phyloP scores from a whole-genome alignment of 2,797 vertebrate genomes.

The Onychomys leucogaster region DNA sequence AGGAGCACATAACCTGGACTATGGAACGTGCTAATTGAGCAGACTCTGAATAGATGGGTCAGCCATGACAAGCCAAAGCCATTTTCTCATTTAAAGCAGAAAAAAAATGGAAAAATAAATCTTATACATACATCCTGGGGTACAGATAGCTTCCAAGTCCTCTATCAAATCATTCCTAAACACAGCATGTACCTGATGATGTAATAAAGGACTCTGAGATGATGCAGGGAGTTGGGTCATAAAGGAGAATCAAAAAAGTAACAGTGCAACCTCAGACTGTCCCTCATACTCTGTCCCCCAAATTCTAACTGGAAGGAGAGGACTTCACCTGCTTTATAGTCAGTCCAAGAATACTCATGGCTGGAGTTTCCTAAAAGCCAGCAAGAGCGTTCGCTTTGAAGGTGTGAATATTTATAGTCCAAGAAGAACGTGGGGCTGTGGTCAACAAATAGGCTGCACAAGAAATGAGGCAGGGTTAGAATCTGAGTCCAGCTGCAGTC shows the following conservation, averaged over 20 bases:
- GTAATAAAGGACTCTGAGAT: constrained; percentile 19
- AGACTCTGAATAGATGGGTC: constrained; percentile 83
- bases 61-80: constrained; percentile 79
- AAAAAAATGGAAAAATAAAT: constrained; percentile 68
- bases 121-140: constrained; percentile 60
- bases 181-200: not conserved
- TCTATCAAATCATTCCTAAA: constrained; percentile 56
- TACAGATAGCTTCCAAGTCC: not conserved
- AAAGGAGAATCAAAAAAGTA: constrained; percentile 27
- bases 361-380: not conserved
- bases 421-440: not conserved
- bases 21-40: constrained; percentile 84
- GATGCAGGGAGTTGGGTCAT: not conserved
- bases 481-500: not conserved
- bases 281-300: not conserved
- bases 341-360: not conserved
- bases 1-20: constrained; percentile 77
- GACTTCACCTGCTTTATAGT: not conserved
- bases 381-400: not conserved
- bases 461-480: not conserved
- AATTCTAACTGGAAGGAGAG: not conserved
- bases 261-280: not conserved
- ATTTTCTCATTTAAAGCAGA: constrained; percentile 75
- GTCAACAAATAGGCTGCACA: not conserved
- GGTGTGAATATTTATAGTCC: not conserved